Evolutionary conservation across 2,797 vertebrate species (phyloP).

Genomic region (Acanthiza pusilla): DNA sequence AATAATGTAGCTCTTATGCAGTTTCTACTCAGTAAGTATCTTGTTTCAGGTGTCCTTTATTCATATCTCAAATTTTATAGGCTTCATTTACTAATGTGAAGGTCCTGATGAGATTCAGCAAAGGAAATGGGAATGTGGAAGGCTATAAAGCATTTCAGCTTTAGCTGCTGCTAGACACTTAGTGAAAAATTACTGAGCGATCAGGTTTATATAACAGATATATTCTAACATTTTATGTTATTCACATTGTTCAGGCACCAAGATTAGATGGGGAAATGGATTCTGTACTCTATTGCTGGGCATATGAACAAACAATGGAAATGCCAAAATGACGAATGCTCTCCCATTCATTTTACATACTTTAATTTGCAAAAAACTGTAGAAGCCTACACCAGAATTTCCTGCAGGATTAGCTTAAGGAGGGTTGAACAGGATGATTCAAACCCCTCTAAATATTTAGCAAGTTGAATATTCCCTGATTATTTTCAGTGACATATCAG

Average conservation of each 20-base stretch:
- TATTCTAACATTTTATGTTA: slow-evolving; percentile 64
- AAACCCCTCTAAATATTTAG: slow-evolving; percentile 24
- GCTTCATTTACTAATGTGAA: slow-evolving; percentile 28
- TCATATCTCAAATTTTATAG: slow-evolving; percentile 42
- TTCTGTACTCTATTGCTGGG: slow-evolving; percentile 35
- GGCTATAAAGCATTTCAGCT: slow-evolving; percentile 24
- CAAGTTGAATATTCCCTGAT: neutral
- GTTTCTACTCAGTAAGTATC: slow-evolving; percentile 1
- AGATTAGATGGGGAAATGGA: slow-evolving; percentile 60
- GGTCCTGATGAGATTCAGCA: slow-evolving; percentile 41
- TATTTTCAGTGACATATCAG: neutral
- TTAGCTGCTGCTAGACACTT: slow-evolving; percentile 8
- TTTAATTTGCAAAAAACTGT: slow-evolving; percentile 37
- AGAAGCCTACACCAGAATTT: slow-evolving; percentile 8
- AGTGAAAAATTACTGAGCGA: slow-evolving; percentile 30
- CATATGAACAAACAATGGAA: slow-evolving; percentile 67
- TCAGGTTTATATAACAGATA: slow-evolving; percentile 41
- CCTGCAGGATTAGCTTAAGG: slow-evolving; percentile 9
- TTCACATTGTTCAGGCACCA: slow-evolving; percentile 61
- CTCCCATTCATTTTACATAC: slow-evolving; percentile 42
- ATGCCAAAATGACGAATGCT: slow-evolving; percentile 79
- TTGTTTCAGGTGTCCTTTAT: slow-evolving; percentile 35
- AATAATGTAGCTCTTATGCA: neutral
- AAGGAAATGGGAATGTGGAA: slow-evolving; percentile 32
- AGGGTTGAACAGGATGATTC: neutral